Percentiles rank a stretch among this genome's conserved stretches.
phyloP scores from a whole-genome alignment of 2,113 vertebrate genomes.

The Calyptomena viridis region DNA sequence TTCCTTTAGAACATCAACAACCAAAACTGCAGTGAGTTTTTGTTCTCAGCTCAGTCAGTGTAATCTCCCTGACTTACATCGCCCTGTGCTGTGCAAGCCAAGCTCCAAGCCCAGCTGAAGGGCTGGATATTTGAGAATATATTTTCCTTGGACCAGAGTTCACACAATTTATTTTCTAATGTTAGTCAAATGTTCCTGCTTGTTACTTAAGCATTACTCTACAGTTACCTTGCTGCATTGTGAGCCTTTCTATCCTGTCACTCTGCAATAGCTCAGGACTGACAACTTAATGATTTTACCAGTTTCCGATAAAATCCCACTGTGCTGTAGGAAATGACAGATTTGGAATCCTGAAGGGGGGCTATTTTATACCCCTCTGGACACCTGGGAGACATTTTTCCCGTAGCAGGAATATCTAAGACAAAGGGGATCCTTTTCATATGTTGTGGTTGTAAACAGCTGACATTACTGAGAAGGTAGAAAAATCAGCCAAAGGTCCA shows the following conservation, averaged over 20 bases:
- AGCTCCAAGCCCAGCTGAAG: constrained; percentile 39
- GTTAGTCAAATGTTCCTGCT: constrained; percentile 51
- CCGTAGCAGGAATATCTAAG: constrained; percentile 42
- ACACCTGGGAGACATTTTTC: constrained; percentile 67
- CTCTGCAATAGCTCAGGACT: constrained; percentile 77
- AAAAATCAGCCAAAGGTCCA: background rate
- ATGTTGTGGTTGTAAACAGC: constrained; percentile 42
- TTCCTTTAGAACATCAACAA: constrained; percentile 41
- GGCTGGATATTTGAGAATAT: constrained; percentile 57
- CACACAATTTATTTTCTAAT: constrained; percentile 55
- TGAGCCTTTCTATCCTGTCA: constrained; percentile 76
- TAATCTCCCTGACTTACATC: constrained; percentile 13
- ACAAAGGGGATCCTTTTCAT: constrained; percentile 54
- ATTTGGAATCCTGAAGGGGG: constrained; percentile 76
- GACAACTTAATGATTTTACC: constrained; percentile 87
- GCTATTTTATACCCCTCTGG: constrained; percentile 68
- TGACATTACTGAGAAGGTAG: background rate
- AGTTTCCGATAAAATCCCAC: constrained; percentile 80
- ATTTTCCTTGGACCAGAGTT: constrained; percentile 64
- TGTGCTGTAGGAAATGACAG: constrained; percentile 76
- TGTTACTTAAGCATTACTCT: constrained; percentile 60
- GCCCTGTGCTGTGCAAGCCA: constrained; percentile 32
- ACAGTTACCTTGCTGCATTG: constrained; percentile 49
- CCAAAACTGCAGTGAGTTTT: constrained; percentile 34
- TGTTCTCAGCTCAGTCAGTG: constrained; percentile 47